Conservation (phyloP, 2,888 invertebrate species). For the Machimus rusticus region DNA sequence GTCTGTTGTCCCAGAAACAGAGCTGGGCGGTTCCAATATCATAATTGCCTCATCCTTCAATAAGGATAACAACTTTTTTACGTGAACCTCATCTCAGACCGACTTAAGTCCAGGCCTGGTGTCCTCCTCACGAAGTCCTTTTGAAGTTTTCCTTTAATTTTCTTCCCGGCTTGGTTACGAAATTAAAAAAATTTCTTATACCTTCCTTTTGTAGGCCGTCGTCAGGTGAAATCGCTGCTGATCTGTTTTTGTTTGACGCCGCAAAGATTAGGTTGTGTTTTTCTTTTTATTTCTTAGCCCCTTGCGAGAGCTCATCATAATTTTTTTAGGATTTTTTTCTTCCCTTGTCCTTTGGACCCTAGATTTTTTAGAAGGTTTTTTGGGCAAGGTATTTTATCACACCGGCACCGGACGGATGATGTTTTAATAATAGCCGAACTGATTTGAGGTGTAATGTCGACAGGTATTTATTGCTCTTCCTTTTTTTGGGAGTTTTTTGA, state of each 20-base stretch:
- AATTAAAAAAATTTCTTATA: neutral
- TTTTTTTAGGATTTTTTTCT: neutral
- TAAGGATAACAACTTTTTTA: neutral
- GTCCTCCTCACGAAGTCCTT: neutral
- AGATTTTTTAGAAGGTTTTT: neutral
- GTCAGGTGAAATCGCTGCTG: conserved; percentile 17
- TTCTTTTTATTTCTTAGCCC: neutral
- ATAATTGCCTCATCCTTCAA: conserved; percentile 25
- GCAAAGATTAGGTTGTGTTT: neutral
- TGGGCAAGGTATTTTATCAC: neutral
- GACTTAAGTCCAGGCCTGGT: neutral
- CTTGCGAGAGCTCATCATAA: neutral
- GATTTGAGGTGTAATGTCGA: conserved; percentile 1
- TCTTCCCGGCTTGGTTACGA: neutral
- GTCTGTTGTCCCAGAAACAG: neutral
- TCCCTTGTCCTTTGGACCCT: neutral
- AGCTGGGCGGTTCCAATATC: conserved; percentile 8
- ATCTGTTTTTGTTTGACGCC: conserved; percentile 22
- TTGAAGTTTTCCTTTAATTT: conserved; percentile 32
- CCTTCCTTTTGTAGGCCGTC: conserved; percentile 16
- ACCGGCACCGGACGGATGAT: neutral
- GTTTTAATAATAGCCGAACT: neutral
- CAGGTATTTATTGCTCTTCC: neutral
- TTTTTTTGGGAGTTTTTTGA: neutral
- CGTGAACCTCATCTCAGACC: neutral